Conservation (phyloP, 2,113 vertebrate genomes). For the Hyaena hyaena region DNA sequence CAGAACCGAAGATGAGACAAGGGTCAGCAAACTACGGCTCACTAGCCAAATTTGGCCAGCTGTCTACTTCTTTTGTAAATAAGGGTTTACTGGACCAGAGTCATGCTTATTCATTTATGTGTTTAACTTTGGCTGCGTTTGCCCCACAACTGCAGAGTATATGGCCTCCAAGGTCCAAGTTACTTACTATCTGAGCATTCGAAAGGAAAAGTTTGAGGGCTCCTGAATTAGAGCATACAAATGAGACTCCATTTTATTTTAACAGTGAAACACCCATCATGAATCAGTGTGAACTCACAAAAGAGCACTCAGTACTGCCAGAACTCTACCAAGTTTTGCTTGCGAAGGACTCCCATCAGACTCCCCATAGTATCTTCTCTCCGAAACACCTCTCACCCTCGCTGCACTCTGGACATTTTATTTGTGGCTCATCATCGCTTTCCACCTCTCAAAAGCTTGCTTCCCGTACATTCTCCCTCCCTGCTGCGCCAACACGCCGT, state of each 20-base stretch:
- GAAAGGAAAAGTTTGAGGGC: neutral
- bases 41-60: neutral
- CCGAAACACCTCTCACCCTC: neutral
- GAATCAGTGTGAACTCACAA: neutral
- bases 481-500: neutral
- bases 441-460: neutral
- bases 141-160: neutral
- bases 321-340: neutral
- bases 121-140: constrained; percentile 6
- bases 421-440: neutral
- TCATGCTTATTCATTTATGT: neutral
- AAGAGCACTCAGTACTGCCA: neutral
- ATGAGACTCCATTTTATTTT: neutral
- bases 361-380: neutral
- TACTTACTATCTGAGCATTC: neutral
- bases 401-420: neutral
- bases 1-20: constrained; percentile 4
- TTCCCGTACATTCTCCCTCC: neutral
- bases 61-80: neutral
- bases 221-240: neutral
- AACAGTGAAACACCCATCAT: neutral
- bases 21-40: neutral
- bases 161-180: neutral
- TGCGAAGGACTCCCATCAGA: neutral
- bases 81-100: neutral